Evolutionary conservation across 2,888 invertebrate genomes (phyloP).

Genomic region (Eupithecia vulgata): DNA sequence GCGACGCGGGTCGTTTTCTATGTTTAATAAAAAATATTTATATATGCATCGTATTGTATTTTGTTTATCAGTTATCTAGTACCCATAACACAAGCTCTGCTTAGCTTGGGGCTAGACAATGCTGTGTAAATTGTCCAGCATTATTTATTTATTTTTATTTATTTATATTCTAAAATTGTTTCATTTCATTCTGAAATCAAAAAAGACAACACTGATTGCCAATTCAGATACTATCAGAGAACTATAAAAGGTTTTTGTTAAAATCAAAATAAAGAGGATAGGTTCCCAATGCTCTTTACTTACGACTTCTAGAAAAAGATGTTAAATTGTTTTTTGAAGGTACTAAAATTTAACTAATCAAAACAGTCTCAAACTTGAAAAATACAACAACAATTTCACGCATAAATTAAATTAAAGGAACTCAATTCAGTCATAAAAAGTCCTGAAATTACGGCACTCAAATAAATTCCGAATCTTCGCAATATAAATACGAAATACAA

Average conservation of each 20-base stretch:
- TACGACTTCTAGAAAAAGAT: neutral
- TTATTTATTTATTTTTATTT: too few relatives aligned
- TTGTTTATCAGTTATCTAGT: too few relatives aligned
- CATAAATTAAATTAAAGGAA: constrained; percentile 59
- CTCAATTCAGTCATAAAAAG: constrained; percentile 64
- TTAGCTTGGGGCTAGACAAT: too few relatives aligned
- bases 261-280: neutral
- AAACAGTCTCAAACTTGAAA: constrained; percentile 63
- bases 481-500: constrained; percentile 62
- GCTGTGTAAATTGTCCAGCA: too few relatives aligned
- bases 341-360: constrained; percentile 48
- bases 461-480: constrained; percentile 62
- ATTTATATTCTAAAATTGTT: neutral
- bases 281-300: neutral
- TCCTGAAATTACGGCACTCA: constrained; percentile 61
- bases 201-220: neutral
- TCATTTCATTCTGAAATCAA: neutral
- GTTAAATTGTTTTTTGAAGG: neutral
- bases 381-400: constrained; percentile 61
- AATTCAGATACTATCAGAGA: neutral
- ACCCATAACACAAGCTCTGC: too few relatives aligned
- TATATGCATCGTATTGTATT: too few relatives aligned
- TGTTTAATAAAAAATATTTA: too few relatives aligned
- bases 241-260: neutral
- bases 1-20: too few relatives aligned